Base-by-base conservation (phyloP, 2,888 invertebrate species). In the Argyra leucocephala region DNA sequence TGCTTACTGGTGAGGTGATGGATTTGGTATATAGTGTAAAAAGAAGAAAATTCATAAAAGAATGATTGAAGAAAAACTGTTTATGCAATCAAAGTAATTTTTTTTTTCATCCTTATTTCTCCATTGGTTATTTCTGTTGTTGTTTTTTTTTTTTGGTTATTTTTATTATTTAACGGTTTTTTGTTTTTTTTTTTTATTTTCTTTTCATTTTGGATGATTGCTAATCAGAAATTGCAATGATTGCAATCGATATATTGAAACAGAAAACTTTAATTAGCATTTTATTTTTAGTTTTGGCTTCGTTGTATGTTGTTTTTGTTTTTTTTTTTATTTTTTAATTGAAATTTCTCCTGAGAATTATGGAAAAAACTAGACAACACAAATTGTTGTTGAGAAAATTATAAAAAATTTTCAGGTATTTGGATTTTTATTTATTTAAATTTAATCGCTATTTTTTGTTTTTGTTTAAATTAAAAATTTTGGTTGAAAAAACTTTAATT, bases 241-340 rank as follows among this genome's bases (percentile, higher is more conserved):
- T 66, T 66, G 66, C 66, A 66, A 66, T 61, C 63, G 66, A 63
- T 60, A n/a, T n/a, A 61, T 63, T 66, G 63, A 66, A 48, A 48
- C 1, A 48, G 18, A 48, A 48, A 48, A 9, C 18, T 15, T n/a
- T 48, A 48, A 48, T 48, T 48, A 48, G 48, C 48, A 12, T 48
- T 2, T 18, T 2, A 15, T 48, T 48, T 48, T 48, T 48, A 18
- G n/a, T n/a, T n/a, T n/a, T n/a, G n/a, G n/a, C n/a, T n/a, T n/a
- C n/a, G 48, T 15, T 6, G 31, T 7, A 31, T 48, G 9, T 48
- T 48, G 5, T 48, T 48, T n/a, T 48, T 2, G 48, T 18, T 18
- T 18, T 18, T 48, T 6, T 48, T 48, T 9, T n/a, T 48, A 5
- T 48, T 31, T 31, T 37, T 37, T 15, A 37, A 12, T 12, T 37